A percentile compares a stretch with the other conserved stretches of the same genome.
Evolutionary conservation across 30 jellyfish, hydroid and myxozoan genomes (phyloP).

Genomic region (Mastigias papua): DNA sequence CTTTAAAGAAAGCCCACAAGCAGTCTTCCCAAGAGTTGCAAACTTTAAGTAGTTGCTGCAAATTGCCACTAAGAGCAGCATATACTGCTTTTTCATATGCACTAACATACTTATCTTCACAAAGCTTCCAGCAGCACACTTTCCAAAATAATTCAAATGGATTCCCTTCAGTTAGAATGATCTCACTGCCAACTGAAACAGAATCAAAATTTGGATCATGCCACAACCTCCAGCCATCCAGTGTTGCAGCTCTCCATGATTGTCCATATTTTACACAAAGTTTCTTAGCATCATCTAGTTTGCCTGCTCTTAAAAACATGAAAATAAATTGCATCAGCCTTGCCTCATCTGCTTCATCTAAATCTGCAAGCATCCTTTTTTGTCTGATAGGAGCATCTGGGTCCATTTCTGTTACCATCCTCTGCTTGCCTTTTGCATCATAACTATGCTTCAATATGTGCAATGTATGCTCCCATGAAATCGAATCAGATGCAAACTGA

Average conservation of each 20-base stretch:
- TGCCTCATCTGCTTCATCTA: conserved; percentile 85
- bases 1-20: conserved; percentile 93
- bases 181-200: conserved; percentile 25
- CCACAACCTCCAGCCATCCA: conserved; percentile 99
- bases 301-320: conserved; percentile 85
- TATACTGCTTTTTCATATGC: conserved; percentile 87
- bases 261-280: conserved; percentile 87
- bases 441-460: conserved; percentile 59
- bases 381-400: conserved; percentile 98
- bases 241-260: conserved; percentile 93
- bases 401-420: conserved; percentile 86
- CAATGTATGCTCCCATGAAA: conserved; percentile 92
- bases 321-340: conserved; percentile 71
- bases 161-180: conserved; percentile 82
- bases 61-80: conserved; percentile 94
- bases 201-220: conserved; percentile 85
- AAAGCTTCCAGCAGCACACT: conserved; percentile 85
- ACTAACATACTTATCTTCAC: conserved; percentile 63
- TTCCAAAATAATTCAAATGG: conserved; percentile 88
- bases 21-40: conserved; percentile 91
- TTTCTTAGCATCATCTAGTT: conserved; percentile 90
- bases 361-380: conserved; percentile 68
- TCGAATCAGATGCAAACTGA: conserved; percentile 85
- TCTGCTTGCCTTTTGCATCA: conserved; percentile 11
- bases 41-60: conserved; percentile 79